Conservation (phyloP, 53 echinoderm and acorn worm species). For the Actinopyga echinites region DNA sequence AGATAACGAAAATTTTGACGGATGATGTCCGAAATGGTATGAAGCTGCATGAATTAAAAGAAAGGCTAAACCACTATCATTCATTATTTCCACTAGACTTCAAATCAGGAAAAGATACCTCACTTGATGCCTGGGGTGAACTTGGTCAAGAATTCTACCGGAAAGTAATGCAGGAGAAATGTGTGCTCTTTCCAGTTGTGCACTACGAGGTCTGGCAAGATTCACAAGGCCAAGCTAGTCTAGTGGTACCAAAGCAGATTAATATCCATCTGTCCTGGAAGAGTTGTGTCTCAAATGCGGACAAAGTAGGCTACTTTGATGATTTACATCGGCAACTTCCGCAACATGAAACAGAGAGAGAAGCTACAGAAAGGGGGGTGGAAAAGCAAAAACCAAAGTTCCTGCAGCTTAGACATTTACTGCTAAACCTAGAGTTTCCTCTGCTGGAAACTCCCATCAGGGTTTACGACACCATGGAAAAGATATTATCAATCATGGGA, state of each 20-base stretch:
- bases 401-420: neutral
- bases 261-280: neutral
- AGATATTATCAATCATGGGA: neutral
- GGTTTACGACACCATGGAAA: neutral
- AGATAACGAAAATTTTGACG: neutral
- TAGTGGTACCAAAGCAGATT: neutral
- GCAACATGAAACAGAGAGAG: neutral
- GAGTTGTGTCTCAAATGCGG: neutral
- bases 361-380: neutral
- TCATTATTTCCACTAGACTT: neutral
- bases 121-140: neutral
- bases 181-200: neutral
- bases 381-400: neutral
- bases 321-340: neutral
- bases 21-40: neutral
- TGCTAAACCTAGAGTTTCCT: conserved; percentile 15
- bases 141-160: neutral
- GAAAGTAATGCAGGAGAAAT: neutral
- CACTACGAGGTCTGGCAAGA: neutral
- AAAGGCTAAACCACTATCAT: neutral
- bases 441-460: neutral
- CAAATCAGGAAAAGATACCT: neutral
- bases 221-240: too few species aligned
- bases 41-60: neutral
- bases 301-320: conserved; percentile 3